Evolutionary conservation across 2,797 vertebrate genomes (phyloP).

Genomic region (Danionella dracula): DNA sequence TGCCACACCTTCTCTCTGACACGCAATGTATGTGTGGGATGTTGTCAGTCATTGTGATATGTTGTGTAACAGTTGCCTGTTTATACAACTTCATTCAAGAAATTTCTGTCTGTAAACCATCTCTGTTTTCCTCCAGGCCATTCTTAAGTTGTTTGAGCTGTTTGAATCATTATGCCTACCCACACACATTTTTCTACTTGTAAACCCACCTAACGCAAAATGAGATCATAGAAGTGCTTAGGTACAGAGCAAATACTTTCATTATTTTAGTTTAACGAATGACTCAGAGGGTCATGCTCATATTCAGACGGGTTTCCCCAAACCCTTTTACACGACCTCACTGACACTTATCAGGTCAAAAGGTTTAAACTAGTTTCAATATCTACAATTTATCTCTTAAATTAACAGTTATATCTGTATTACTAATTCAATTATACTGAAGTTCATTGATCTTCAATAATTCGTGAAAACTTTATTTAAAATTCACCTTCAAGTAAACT

Average conservation of each 20-base stretch:
- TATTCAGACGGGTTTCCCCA: conserved; percentile 42
- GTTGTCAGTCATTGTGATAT: background rate
- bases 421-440: too few species aligned
- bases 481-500: too few species aligned
- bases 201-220: background rate
- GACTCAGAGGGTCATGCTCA: conserved; percentile 37
- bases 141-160: background rate
- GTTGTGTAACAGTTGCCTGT: conserved; percentile 13
- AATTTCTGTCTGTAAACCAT: background rate
- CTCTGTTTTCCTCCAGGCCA: conserved; percentile 1
- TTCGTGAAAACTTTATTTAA: too few species aligned
- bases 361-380: too few species aligned
- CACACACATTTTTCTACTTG: background rate
- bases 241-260: conserved; percentile 29
- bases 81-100: conserved; percentile 24
- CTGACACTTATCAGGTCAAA: background rate
- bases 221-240: background rate
- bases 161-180: background rate
- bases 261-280: conserved; percentile 33
- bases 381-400: too few species aligned
- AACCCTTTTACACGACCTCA: background rate
- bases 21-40: conserved; percentile 4
- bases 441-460: too few species aligned
- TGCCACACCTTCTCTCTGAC: conserved; percentile 8
- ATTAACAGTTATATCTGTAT: too few species aligned